Conservation (phyloP, 2,888 invertebrate genomes). For the Drosophila demipolita region DNA sequence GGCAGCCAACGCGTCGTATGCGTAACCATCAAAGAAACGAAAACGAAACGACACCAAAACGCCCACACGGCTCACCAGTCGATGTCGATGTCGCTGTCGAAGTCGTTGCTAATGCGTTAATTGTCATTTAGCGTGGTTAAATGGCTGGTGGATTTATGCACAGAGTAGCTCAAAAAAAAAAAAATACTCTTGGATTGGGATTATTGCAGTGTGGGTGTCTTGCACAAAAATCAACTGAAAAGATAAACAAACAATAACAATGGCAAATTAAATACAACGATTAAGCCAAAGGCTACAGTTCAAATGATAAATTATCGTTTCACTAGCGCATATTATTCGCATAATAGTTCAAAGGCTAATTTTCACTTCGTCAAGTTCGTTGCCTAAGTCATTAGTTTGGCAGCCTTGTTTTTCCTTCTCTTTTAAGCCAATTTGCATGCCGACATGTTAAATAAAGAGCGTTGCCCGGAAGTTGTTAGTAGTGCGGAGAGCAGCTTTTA, state of each 20-base stretch:
- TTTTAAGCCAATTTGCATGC: conserved; percentile 66
- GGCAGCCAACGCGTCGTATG: conserved; percentile 68
- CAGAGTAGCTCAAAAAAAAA: conserved; percentile 4
- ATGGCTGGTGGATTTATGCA: conserved; percentile 65
- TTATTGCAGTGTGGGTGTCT: conserved; percentile 31
- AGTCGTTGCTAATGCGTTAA: conserved; percentile 69
- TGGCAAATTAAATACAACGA: conserved; percentile 34
- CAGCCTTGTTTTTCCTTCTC: conserved; percentile 37
- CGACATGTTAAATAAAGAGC: conserved; percentile 33
- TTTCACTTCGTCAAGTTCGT: conserved; percentile 74
- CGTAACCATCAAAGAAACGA: conserved; percentile 57
- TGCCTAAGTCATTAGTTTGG: conserved; percentile 67
- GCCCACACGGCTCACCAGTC: conserved; percentile 49
- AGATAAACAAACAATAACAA: conserved; percentile 20
- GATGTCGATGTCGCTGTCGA: conserved; percentile 10
- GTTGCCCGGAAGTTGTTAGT: conserved; percentile 68
- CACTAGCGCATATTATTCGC: conserved; percentile 1
- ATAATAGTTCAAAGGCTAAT: conserved; percentile 65
- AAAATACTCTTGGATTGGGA: conserved; percentile 3
- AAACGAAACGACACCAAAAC: conserved; percentile 23
- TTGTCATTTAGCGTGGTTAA: conserved; percentile 73
- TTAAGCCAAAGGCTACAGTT: conserved; percentile 10
- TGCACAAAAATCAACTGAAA: not conserved
- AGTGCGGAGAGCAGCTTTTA: conserved; percentile 33
- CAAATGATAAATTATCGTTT: conserved; percentile 18